Base-by-base conservation (phyloP, 2,113 vertebrate species). In the Glareola pratincola region DNA sequence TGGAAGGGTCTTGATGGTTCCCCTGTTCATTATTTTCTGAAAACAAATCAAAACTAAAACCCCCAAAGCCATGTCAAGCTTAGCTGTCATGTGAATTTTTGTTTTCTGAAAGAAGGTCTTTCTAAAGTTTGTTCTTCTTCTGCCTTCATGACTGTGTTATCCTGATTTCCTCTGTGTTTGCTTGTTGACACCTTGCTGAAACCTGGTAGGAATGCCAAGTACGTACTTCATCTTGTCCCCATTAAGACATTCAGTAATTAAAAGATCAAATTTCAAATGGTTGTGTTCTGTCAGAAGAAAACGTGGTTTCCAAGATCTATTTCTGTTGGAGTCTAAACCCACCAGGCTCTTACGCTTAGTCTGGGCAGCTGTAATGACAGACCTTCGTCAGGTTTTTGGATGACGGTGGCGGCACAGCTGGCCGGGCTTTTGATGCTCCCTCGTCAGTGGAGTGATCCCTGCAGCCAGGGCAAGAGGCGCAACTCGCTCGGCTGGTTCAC, bases 401-500 rank as follows among this genome's bases (percentile, higher is more conserved):
- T 37, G 13, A 26, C 20, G 30, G 7, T 43, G 57, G 50, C 67
- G 51, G 68, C 72, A 29, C 41, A 26, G 18, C 34, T 2, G 3
- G 37, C 16, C 0, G 0, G 26, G 43, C 12, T 48, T 63, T 45
- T 30, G 80, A 4, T 53, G 41, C 62, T 73, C 50, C 66, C 69
- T 64, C 3, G 0, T 14, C 37, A 8, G 36, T 13, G 50, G 27
- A 73, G 54, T 12, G 23, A 54, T 18, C 15, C 48, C 41, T 34
- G 8, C 1, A 68, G 76, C 11, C 53, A 9, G 56, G 59, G 24
- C 45, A 39, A 4, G 85, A 53, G 24, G 20, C 26, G 26, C 27
- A 20, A 3, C 10, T 51, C 15, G 4, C 32, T 59, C 5, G 0
- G 1, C 12, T n/a, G 29, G 24, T 6, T 39, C 30, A 18, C 53